A percentile compares a stretch with the other conserved stretches of the same genome.
Conservation (phyloP, 2,888 invertebrate species). For the Drosophila emarginata region DNA sequence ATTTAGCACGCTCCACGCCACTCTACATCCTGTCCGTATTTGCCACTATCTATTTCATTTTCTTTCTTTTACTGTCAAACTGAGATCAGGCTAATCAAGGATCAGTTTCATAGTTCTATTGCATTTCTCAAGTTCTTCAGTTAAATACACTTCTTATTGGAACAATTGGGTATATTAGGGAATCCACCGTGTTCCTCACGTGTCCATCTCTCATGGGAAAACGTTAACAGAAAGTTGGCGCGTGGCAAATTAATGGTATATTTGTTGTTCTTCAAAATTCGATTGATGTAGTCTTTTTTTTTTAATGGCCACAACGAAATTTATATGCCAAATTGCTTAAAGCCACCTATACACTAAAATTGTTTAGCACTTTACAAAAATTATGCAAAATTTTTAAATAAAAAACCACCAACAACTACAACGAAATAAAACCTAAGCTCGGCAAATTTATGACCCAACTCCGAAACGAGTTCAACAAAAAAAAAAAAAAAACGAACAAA, state of each 20-base stretch:
- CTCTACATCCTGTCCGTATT: too few relatives aligned
- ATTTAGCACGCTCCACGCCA: too few relatives aligned
- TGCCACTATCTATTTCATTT: too few relatives aligned
- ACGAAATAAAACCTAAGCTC: neutral
- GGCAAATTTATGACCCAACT: slow-evolving; percentile 52
- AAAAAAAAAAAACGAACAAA: slow-evolving; percentile 12
- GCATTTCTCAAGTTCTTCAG: too few relatives aligned
- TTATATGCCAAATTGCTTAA: slow-evolving; percentile 40
- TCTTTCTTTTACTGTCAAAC: too few relatives aligned
- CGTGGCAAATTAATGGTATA: slow-evolving; percentile 41
- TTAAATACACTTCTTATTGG: too few relatives aligned
- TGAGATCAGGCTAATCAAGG: too few relatives aligned
- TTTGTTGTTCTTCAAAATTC: slow-evolving; percentile 31
- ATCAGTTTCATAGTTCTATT: too few relatives aligned
- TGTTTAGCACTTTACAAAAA: slow-evolving; percentile 63
- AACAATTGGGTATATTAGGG: too few relatives aligned
- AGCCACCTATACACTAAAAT: slow-evolving; percentile 37
- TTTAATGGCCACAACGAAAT: slow-evolving; percentile 50
- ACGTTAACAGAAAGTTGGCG: slow-evolving; percentile 26
- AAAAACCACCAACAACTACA: too few relatives aligned
- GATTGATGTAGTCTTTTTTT: slow-evolving; percentile 21
- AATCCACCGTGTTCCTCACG: neutral
- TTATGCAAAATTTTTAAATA: slow-evolving; percentile 18
- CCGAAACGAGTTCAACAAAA: slow-evolving; percentile 48
- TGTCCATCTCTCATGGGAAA: slow-evolving; percentile 29